A percentile compares a stretch with the other conserved stretches of the same genome.
Evolutionary conservation across 2,797 vertebrate species (phyloP).

Genomic region (Trichosurus vulpecula): DNA sequence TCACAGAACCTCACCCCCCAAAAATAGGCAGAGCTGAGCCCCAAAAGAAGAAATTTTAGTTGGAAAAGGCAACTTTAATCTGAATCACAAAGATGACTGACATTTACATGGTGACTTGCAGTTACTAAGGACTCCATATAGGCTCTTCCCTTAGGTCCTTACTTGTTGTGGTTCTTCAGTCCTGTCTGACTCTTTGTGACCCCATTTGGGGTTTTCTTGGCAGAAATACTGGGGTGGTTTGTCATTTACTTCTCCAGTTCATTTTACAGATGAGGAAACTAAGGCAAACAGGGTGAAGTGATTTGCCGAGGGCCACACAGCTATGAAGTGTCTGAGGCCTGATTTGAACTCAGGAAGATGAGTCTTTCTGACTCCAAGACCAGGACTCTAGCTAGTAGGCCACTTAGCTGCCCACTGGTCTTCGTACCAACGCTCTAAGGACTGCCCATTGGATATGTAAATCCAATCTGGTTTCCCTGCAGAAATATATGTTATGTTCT

Average conservation of each 20-base stretch:
- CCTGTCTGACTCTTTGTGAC: rapidly evolving
- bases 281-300: background rate
- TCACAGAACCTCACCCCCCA: background rate
- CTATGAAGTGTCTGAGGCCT: background rate
- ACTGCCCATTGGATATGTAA: background rate
- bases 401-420: background rate
- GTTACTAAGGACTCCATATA: background rate
- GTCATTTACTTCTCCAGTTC: background rate
- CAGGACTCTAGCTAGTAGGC: background rate
- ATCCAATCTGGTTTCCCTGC: too few relatives aligned
- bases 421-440: background rate
- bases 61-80: background rate
- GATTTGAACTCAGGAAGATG: background rate
- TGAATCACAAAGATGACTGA: background rate
- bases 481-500: background rate
- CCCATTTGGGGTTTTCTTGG: background rate
- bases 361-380: background rate
- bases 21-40: background rate
- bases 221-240: background rate
- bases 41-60: background rate
- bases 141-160: too few relatives aligned
- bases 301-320: background rate
- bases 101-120: background rate
- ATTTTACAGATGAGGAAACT: too few relatives aligned
- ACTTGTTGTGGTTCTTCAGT: background rate